Percentiles rank a stretch among this genome's conserved stretches.
phyloP scores from a whole-genome alignment of 2,797 vertebrate genomes.

The Alosa sapidissima region DNA sequence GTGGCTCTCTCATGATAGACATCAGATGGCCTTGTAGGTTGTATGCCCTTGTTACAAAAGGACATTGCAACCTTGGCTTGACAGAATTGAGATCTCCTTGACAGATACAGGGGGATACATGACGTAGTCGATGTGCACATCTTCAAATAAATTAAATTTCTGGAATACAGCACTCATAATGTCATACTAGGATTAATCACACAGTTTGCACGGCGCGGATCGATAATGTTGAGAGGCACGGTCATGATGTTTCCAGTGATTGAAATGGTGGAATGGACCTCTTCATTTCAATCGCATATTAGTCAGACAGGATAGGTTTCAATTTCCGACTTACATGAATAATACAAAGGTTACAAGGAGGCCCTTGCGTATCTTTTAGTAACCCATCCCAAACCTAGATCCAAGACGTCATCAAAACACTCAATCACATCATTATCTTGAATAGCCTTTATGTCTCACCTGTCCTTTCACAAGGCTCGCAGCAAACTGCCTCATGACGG shows the following conservation, averaged over 20 bases:
- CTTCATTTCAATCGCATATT: background rate
- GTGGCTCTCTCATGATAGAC: background rate
- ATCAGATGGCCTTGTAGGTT: background rate
- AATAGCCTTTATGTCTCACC: constrained; percentile 76
- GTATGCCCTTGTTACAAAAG: constrained; percentile 1
- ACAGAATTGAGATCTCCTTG: background rate
- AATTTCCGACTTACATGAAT: background rate
- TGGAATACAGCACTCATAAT: background rate
- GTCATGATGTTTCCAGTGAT: background rate
- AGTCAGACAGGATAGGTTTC: background rate
- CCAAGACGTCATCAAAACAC: background rate
- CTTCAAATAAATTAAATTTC: background rate
- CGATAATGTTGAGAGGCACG: background rate
- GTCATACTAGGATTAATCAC: background rate
- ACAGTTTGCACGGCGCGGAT: background rate
- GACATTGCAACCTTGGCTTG: background rate
- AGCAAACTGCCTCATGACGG: constrained; percentile 99
- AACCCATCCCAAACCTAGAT: background rate
- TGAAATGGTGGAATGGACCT: background rate
- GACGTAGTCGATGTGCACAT: background rate
- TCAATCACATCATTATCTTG: background rate
- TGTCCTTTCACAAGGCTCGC: constrained; percentile 99
- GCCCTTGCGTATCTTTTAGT: background rate
- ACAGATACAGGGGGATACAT: background rate
- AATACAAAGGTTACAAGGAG: background rate